phyloP scores from a whole-genome alignment of 2,113 vertebrate species.

The Onychorhynchus coronatus region DNA sequence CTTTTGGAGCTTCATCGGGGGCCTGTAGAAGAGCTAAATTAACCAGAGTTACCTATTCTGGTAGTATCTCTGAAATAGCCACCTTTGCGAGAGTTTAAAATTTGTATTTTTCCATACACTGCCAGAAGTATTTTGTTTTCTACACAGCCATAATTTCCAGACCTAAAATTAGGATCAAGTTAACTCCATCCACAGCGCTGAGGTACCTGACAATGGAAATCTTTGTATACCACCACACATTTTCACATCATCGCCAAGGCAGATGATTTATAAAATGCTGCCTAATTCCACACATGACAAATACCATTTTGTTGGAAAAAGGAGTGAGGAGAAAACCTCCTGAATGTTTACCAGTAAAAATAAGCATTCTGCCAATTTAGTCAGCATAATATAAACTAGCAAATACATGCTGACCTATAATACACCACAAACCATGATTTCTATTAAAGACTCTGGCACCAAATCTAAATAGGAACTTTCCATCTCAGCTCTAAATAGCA shows the following conservation, averaged over 20 bases:
- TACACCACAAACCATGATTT: slow-evolving; percentile 74
- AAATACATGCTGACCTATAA: slow-evolving; percentile 68
- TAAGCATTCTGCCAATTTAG: slow-evolving; percentile 67
- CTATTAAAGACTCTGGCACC: slow-evolving; percentile 87
- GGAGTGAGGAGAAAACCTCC: slow-evolving; percentile 30
- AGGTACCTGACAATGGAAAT: slow-evolving; percentile 58
- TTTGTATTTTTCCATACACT: slow-evolving; percentile 46
- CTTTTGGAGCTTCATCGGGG: neutral
- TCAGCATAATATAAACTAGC: slow-evolving; percentile 69
- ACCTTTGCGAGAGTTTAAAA: neutral
- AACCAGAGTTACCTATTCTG: neutral
- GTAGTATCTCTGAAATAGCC: neutral
- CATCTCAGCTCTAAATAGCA: slow-evolving; percentile 70
- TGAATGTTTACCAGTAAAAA: slow-evolving; percentile 78
- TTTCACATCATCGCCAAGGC: slow-evolving; percentile 32
- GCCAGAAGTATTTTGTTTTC: slow-evolving; percentile 35
- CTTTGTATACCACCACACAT: slow-evolving; percentile 49
- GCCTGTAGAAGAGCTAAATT: neutral
- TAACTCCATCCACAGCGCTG: slow-evolving; percentile 12
- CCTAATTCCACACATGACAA: slow-evolving; percentile 57
- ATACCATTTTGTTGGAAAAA: slow-evolving; percentile 56
- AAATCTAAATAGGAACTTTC: slow-evolving; percentile 89
- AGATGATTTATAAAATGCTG: slow-evolving; percentile 39
- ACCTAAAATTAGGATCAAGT: slow-evolving; percentile 42
- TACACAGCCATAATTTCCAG: slow-evolving; percentile 6